Conservation (phyloP, 2,797 vertebrate genomes). For the Onychomys leucogaster region DNA sequence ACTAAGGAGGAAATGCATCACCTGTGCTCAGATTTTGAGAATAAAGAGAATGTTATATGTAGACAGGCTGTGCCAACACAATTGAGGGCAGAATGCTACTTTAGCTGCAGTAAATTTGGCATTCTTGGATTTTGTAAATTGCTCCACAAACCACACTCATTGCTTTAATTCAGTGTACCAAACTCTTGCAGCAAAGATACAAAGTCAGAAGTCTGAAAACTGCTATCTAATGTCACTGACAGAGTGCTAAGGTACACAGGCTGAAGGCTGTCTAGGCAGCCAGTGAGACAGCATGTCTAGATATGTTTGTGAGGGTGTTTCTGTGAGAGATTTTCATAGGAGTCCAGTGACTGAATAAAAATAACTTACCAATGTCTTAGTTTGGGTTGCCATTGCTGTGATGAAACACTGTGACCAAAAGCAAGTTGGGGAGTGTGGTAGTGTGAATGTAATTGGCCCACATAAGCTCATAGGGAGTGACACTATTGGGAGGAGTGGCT, state of each 20-base stretch:
- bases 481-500: too few relatives aligned
- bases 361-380: not conserved
- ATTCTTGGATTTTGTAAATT: not conserved
- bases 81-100: not conserved
- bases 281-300: not conserved
- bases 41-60: not conserved
- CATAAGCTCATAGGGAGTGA: not conserved
- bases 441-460: not conserved
- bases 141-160: not conserved
- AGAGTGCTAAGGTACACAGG: not conserved
- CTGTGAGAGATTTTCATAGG: not conserved
- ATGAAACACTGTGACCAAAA: not conserved
- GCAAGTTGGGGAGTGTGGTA: not conserved
- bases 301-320: not conserved
- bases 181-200: not conserved
- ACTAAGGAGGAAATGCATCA: not conserved
- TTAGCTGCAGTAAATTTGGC: conserved; percentile 19
- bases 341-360: not conserved
- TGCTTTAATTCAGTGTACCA: conserved; percentile 28
- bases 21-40: not conserved
- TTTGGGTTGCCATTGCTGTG: not conserved
- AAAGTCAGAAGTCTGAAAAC: not conserved
- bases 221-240: not conserved
- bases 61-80: not conserved
- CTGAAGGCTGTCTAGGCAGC: not conserved